Evolutionary conservation across 2,113 vertebrate species (phyloP).

Genomic region (Mormyrus lacerda): DNA sequence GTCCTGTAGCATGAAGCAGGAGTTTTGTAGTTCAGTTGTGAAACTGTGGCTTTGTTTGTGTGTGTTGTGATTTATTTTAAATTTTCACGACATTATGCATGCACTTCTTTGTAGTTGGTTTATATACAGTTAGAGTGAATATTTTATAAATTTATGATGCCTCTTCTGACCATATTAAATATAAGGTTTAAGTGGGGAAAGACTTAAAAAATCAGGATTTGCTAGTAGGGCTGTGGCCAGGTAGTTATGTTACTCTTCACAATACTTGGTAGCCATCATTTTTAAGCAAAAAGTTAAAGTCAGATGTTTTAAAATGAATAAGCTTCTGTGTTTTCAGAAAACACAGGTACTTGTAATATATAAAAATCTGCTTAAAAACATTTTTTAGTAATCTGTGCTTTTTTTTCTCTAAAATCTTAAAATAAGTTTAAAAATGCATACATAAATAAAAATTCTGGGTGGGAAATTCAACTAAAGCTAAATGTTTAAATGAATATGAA

Average conservation of each 20-base stretch:
- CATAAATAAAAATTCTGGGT: not conserved
- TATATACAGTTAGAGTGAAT: not conserved
- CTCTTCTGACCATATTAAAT: not conserved
- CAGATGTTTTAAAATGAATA: not conserved
- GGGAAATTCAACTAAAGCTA: not conserved
- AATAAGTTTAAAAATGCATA: not conserved
- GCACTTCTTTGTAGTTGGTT: not conserved
- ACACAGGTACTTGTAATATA: not conserved
- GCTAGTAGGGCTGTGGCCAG: not conserved
- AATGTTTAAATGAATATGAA: not conserved
- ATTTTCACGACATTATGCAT: not conserved
- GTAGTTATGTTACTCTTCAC: not conserved
- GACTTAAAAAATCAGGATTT: not conserved
- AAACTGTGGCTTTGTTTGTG: not conserved
- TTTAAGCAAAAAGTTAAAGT: not conserved
- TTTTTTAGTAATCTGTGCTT: not conserved
- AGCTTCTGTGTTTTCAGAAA: not conserved
- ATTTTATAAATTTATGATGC: not conserved
- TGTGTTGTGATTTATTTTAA: not conserved
- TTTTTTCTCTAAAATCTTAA: not conserved
- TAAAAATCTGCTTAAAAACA: not conserved
- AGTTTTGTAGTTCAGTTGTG: not conserved
- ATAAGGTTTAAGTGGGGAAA: not conserved
- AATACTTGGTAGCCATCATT: not conserved
- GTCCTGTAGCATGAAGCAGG: not conserved